phyloP scores from a whole-genome alignment of 1,140 invertebrate genomes.

The Dufourea novaeangliae region DNA sequence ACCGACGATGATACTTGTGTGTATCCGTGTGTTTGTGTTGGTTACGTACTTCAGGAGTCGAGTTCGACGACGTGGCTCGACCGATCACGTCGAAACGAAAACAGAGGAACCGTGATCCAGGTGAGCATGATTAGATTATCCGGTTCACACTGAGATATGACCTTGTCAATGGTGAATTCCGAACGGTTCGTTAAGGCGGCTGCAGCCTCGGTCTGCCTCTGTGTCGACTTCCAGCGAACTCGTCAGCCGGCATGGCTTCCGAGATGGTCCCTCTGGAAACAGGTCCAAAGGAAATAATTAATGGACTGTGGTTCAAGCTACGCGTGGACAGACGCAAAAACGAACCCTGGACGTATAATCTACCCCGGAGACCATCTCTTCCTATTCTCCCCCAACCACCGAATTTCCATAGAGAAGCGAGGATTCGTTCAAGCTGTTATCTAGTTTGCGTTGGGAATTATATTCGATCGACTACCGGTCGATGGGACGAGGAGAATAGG shows the following conservation, averaged over 20 bases:
- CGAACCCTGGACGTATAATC: conserved; percentile 19
- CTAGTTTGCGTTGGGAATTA: not conserved
- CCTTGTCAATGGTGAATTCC: conserved; percentile 46
- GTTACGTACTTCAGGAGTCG: no score
- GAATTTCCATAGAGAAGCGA: not conserved
- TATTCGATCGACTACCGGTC: conserved; percentile 1
- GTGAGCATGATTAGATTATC: conserved; percentile 53
- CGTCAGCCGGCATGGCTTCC: conserved; percentile 72
- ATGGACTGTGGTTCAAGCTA: conserved; percentile 39
- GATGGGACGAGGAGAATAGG: not conserved
- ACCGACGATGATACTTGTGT: no score
- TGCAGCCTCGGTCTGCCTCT: conserved; percentile 65
- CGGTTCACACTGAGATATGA: conserved; percentile 27
- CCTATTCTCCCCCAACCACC: not conserved
- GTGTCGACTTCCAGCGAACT: conserved; percentile 57
- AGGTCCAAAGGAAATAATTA: conserved; percentile 63
- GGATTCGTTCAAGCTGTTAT: not conserved
- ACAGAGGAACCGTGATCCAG: not conserved
- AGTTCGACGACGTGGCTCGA: not conserved
- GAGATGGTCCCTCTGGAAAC: conserved; percentile 68
- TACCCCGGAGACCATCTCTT: not conserved
- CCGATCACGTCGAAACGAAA: not conserved
- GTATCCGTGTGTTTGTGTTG: no score
- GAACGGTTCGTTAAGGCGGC: conserved; percentile 67
- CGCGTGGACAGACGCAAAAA: not conserved